Percentiles rank a stretch among this genome's conserved stretches.
Evolutionary conservation across 2,888 invertebrate species (phyloP).

Genomic region (Agrochola macilenta): DNA sequence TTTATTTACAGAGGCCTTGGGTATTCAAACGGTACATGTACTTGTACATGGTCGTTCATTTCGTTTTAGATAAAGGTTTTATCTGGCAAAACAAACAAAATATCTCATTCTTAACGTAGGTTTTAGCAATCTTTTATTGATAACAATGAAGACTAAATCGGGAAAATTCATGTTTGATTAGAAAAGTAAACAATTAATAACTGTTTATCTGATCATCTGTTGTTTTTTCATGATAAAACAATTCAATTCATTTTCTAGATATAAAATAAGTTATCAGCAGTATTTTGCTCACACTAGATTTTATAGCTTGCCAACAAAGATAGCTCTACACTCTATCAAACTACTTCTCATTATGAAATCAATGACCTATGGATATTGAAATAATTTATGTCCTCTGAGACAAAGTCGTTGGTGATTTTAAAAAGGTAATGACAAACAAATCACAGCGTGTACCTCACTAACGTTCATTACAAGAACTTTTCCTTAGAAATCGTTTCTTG

Average conservation of each 20-base stretch:
- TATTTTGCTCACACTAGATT: conserved; percentile 16
- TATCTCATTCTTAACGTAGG: neutral
- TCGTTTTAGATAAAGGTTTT: conserved; percentile 26
- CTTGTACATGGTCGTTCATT: conserved; percentile 27
- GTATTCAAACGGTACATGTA: conserved; percentile 23
- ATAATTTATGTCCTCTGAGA: neutral
- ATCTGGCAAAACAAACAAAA: conserved; percentile 33
- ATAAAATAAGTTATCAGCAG: conserved; percentile 13
- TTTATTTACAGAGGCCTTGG: conserved; percentile 27
- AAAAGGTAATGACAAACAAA: conserved; percentile 48
- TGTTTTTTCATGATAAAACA: conserved; percentile 36
- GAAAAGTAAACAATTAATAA: conserved; percentile 36
- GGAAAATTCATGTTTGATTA: conserved; percentile 10
- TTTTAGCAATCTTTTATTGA: conserved; percentile 6
- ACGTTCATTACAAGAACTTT: conserved; percentile 38
- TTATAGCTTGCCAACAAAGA: conserved; percentile 12
- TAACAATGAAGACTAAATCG: conserved; percentile 17
- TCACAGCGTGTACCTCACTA: conserved; percentile 18
- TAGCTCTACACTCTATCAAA: conserved; percentile 6
- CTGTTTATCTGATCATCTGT: conserved; percentile 14
- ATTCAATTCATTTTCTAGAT: conserved; percentile 23
- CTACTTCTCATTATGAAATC: conserved; percentile 28
- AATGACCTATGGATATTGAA: conserved; percentile 23
- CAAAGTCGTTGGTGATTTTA: conserved; percentile 19
- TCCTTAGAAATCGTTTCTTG: conserved; percentile 54